Base-by-base conservation (phyloP, 2,113 vertebrate genomes). In the Thomomys bottae region DNA sequence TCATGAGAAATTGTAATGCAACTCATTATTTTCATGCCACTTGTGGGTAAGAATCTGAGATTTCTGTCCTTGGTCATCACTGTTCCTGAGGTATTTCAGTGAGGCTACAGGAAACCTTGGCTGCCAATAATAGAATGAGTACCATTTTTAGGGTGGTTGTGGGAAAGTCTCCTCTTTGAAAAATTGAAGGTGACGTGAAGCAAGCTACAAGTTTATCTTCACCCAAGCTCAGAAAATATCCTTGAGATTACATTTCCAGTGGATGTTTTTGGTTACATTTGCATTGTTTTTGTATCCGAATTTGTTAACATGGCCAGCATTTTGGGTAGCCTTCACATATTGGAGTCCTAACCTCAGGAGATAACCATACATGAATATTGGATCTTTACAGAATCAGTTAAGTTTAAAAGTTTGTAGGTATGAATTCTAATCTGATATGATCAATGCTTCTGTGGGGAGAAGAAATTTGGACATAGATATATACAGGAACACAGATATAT, bases 61-160 rank as follows among this genome's bases (percentile, higher is more conserved):
- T 88, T 63, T 45, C 45, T 28, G 10, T 67, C 84, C 30, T 2
- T 67, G 30, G 30, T 2, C 5, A 66, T 87, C 57, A 59, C 32
- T 45, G 54, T 30, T 24, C n/a, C 9, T 64, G 34, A 89, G 17
- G 15, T 66, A 63, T 78, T 88, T 68, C 78, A 66, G 79, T 86
- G 59, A 93, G 73, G 23, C 64, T 61, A 54, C 8, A 59, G 20
- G 28, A 89, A 30, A 49, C 5, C 40, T 72, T 86, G 38, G 32
- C 45, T 36, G 57, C 20, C 8, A 30, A n/a, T 45, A 36, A 57
- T 79, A 36, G 32, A 68, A 71, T 66, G 14, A 21, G 40, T 40
- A 84, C 9, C 7, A 57, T 92, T 92, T 95, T 80, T 45, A 92
- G 63, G 42, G 28, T 72, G 10, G 10, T 45, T 78, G 34, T 40